Conservation (phyloP, 1,140 invertebrate species). For the Listronotus bonariensis region DNA sequence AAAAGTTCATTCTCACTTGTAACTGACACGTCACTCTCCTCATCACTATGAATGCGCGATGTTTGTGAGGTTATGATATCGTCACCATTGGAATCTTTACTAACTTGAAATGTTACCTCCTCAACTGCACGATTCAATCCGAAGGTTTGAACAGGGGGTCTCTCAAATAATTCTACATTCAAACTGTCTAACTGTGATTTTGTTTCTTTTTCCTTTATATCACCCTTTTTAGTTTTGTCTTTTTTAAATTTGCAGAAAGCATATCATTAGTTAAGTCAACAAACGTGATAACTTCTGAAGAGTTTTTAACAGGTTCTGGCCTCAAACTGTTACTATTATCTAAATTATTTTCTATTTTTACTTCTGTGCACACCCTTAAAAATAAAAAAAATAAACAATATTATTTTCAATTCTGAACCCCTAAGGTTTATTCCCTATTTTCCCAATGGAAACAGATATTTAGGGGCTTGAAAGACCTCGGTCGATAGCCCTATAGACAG, state of each 20-base stretch:
- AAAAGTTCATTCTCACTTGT: slow-evolving; percentile 7
- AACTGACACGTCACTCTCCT: neutral
- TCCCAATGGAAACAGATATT: no score
- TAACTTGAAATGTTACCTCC: slow-evolving; percentile 6
- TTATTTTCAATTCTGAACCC: no score
- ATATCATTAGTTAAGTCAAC: slow-evolving; percentile 4
- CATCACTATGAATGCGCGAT: neutral
- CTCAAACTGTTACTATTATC: neutral
- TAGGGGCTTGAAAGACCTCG: no score
- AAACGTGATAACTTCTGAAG: neutral
- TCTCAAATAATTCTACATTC: no score
- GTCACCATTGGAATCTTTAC: slow-evolving; percentile 2
- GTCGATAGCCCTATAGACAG: no score
- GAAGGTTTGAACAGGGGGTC: no score
- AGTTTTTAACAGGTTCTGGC: neutral
- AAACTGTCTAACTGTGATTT: no score
- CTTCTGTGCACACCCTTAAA: no score
- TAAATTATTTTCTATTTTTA: no score
- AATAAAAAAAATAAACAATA: no score
- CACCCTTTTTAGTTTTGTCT: neutral
- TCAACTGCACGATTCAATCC: neutral
- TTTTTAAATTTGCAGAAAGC: neutral
- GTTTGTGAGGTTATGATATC: slow-evolving; percentile 6
- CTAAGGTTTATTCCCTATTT: no score
- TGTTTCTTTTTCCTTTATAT: no score